Base-by-base conservation (phyloP, 2,888 invertebrate species). In the Ommatoiulus sabulosus region DNA sequence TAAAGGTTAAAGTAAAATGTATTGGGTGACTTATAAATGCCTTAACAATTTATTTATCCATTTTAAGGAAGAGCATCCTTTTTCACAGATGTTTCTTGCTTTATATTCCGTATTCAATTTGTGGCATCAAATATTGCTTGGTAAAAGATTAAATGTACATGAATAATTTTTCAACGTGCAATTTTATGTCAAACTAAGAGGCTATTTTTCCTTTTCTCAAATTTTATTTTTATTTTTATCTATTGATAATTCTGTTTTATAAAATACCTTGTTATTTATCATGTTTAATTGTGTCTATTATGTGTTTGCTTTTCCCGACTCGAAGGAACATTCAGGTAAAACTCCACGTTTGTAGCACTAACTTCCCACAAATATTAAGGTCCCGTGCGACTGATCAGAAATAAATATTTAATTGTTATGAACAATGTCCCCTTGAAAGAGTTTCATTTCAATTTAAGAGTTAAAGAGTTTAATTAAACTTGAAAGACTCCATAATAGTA, bases 181-280 rank as follows among this genome's bases (percentile, higher is more conserved):
- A n/a, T 63, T 63, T 63, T 63, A 20, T 72, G 72, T 72, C 24
- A 24, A 24, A 10, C 20, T 7, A 72, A 72, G 72, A 72, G 72
- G 72, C 72, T 72, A 72, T 72, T 72, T 72, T 72, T 72, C 20
- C 72, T 63, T 72, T 72, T 72, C 72, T 72, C 24, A 72, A 72
- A 72, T 72, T 24, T 72, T 72, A n/a, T 63, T 72, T 72, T 72
- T 72, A 72, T 24, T 72, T 72, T 72, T 72, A 72, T 72, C 72
- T 24, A 72, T 72, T n/a, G 63, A 63, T 72, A 72, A 72, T 52
- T 52, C 12, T n/a, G 72, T 63, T 24, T 72, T 24, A 72, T 72
- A 72, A 72, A 72, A 72, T 72, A 3, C 8, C 24, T 72, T 72
- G 24, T 72, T 72, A 24, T 72, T 72, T 52, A 15, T 52, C 3